phyloP scores from a whole-genome alignment of 2,113 vertebrate species.

The Varanus komodoensis region DNA sequence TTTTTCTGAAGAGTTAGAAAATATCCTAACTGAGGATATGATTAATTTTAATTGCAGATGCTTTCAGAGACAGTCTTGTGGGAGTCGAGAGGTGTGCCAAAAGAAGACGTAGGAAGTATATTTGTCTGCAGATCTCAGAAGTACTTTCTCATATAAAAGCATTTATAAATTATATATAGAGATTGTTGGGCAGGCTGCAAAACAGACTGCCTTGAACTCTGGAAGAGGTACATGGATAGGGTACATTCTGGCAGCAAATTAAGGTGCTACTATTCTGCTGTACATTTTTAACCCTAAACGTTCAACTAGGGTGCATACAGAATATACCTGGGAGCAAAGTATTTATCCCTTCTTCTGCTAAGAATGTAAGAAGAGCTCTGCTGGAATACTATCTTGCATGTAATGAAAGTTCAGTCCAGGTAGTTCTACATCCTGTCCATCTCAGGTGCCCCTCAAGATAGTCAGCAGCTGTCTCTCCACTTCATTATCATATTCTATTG shows the following conservation, averaged over 20 bases:
- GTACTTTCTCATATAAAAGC: background rate
- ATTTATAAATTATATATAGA: constrained; percentile 15
- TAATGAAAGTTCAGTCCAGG: background rate
- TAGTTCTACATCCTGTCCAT: constrained; percentile 9
- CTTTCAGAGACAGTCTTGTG: background rate
- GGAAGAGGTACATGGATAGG: background rate
- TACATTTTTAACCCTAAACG: background rate
- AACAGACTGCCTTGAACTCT: background rate
- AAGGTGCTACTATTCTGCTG: background rate
- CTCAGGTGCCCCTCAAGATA: background rate
- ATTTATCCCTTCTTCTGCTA: background rate
- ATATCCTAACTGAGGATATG: background rate
- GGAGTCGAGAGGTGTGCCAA: constrained; percentile 7
- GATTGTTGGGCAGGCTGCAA: background rate
- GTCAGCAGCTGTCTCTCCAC: background rate
- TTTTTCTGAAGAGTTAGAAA: constrained; percentile 10
- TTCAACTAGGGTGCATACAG: background rate
- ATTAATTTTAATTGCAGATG: constrained; percentile 1
- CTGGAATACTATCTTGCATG: background rate
- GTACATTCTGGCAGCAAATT: background rate
- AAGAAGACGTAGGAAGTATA: background rate
- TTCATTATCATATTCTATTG: background rate
- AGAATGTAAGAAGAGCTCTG: background rate
- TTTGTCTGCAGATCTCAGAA: background rate
- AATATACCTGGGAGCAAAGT: background rate